Evolutionary conservation across 2,888 invertebrate genomes (phyloP).

Genomic region (Thymelicus sylvestris): DNA sequence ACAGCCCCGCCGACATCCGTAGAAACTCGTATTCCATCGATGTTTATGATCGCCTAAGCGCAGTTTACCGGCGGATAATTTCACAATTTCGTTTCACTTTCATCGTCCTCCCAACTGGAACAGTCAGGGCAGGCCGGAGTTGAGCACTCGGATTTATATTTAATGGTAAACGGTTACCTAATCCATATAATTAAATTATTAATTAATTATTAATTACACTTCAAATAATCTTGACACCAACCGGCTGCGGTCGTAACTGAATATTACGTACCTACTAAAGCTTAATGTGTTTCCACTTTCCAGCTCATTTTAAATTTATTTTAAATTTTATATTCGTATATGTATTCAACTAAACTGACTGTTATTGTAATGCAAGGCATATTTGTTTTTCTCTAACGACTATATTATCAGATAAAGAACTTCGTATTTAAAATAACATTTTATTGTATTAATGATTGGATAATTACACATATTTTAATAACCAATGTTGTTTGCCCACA

Average conservation of each 20-base stretch:
- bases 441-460: no score
- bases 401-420: background rate
- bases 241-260: background rate
- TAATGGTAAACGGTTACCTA: constrained; percentile 17
- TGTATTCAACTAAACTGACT: no score
- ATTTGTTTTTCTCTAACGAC: background rate
- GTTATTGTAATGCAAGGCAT: no score
- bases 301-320: no score
- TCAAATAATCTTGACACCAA: background rate
- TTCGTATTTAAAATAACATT: no score
- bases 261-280: background rate
- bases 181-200: constrained; percentile 7
- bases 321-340: no score
- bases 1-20: constrained; percentile 59
- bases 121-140: constrained; percentile 1
- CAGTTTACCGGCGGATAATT: constrained; percentile 51
- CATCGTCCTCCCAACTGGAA: constrained; percentile 42
- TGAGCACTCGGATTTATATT: constrained; percentile 16
- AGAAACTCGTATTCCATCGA: constrained; percentile 52
- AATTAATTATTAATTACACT: no score
- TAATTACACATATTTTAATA: no score
- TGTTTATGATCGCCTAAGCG: constrained; percentile 45
- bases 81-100: constrained; percentile 71
- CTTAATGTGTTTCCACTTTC: background rate
- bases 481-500: no score